These are phyloP conservation scores for Frankliniella intonsa DNA, from an alignment of 2,888 invertebrate genomes.

Conservation along the genomic window DNA sequence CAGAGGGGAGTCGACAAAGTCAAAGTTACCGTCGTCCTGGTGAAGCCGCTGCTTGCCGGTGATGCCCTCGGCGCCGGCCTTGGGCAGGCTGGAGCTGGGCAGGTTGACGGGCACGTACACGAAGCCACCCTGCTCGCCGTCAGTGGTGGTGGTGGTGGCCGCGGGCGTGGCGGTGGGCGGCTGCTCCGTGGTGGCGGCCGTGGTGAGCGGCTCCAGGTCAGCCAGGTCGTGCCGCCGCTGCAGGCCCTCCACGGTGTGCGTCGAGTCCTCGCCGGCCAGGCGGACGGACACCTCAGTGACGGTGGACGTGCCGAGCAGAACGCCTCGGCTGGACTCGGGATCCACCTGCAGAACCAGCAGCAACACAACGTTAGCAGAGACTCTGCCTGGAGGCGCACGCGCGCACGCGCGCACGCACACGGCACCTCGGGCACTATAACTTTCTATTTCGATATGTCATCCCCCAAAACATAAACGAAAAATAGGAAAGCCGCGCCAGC, in stretches of 20 bases:
- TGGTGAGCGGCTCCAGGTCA: conserved; percentile 10
- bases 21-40: conserved; percentile 39
- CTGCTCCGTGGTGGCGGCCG: conserved; percentile 15
- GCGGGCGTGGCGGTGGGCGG: conserved; percentile 7
- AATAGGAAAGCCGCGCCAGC: too few species aligned
- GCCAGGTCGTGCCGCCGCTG: background rate
- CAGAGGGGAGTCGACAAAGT: conserved; percentile 42
- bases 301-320: conserved; percentile 1
- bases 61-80: conserved; percentile 17
- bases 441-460: too few species aligned
- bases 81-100: conserved; percentile 8
- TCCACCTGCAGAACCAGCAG: background rate
- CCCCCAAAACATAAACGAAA: too few species aligned
- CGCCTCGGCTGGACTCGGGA: background rate
- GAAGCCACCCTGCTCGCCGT: conserved; percentile 12
- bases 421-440: too few species aligned
- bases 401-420: too few species aligned
- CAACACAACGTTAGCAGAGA: background rate
- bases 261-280: conserved; percentile 12
- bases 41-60: conserved; percentile 8
- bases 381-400: too few species aligned
- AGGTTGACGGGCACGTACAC: conserved; percentile 24
- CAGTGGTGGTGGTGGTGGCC: conserved; percentile 1
- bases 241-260: conserved; percentile 1
- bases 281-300: conserved; percentile 1